Conservation (phyloP, 2,797 vertebrate genomes). For the Tenualosa ilisha region DNA sequence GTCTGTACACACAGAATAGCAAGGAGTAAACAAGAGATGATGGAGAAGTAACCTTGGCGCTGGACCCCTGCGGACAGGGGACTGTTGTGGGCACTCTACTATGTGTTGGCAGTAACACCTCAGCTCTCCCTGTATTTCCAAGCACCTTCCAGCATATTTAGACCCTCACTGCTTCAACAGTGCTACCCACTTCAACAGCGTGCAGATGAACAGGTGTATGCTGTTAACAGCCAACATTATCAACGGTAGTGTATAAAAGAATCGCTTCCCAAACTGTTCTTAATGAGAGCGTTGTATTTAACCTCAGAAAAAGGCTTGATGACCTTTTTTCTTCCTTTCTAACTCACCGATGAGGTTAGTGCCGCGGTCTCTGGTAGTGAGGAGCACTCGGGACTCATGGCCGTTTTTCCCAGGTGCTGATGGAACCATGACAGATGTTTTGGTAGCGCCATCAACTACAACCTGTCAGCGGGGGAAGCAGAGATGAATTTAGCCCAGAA, state of each 20-base stretch:
- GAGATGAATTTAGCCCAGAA: neutral
- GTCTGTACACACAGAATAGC: too few relatives aligned
- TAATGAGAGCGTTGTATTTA: too few relatives aligned
- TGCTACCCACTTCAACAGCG: too few relatives aligned
- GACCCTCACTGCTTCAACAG: too few relatives aligned
- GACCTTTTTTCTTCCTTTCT: neutral
- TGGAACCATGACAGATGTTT: slow-evolving; percentile 63
- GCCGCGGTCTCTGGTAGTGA: slow-evolving; percentile 78
- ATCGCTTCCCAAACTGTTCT: neutral
- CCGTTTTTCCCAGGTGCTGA: slow-evolving; percentile 65
- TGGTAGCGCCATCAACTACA: slow-evolving; percentile 66
- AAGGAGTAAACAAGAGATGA: too few relatives aligned
- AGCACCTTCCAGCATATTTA: neutral
- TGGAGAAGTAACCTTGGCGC: too few relatives aligned
- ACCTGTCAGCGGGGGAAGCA: slow-evolving; percentile 67
- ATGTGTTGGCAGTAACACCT: too few relatives aligned
- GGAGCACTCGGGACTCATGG: slow-evolving; percentile 75
- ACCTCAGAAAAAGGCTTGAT: neutral
- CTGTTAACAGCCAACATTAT: neutral
- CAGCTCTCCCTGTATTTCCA: too few relatives aligned
- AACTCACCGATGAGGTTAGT: slow-evolving; percentile 86
- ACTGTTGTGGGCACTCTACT: too few relatives aligned
- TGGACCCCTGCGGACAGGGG: too few relatives aligned
- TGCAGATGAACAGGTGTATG: neutral
- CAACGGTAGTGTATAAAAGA: neutral